A percentile compares a stretch with the other conserved stretches of the same genome.
phyloP scores from a whole-genome alignment of 2,888 invertebrate genomes.

The Phyllotreta cruciferae region DNA sequence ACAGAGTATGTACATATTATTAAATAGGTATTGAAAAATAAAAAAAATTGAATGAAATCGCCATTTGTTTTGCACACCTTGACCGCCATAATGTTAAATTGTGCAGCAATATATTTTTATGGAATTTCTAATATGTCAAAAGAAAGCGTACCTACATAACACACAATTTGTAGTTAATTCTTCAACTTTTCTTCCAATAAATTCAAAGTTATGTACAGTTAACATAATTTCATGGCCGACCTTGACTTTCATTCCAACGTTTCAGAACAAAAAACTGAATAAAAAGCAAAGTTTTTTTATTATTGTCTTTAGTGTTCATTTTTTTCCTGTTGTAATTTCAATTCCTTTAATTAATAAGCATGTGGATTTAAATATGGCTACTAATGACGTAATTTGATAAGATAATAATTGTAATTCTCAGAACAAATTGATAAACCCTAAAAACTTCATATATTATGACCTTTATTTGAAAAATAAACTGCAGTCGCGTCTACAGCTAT shows the following conservation, averaged over 20 bases:
- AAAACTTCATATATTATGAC: too few relatives aligned
- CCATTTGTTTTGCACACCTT: constrained; percentile 10
- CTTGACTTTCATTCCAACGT: too few relatives aligned
- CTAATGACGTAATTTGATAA: not conserved
- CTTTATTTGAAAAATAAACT: not conserved
- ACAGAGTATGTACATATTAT: not conserved
- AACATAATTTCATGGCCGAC: too few relatives aligned
- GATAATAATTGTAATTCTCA: not conserved
- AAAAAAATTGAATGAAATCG: not conserved
- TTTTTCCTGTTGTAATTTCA: not conserved
- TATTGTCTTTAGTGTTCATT: too few relatives aligned
- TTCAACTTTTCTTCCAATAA: too few relatives aligned
- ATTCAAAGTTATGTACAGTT: too few relatives aligned
- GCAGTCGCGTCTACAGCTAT: not conserved
- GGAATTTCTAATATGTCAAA: not conserved
- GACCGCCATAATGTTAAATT: constrained; percentile 6
- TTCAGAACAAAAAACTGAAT: too few relatives aligned
- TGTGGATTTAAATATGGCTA: not conserved
- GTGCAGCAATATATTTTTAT: not conserved
- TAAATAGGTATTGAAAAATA: not conserved
- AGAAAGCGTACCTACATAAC: too few relatives aligned
- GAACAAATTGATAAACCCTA: not conserved
- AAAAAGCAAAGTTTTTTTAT: too few relatives aligned
- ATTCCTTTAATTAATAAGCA: not conserved
- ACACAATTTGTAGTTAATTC: too few relatives aligned